Evolutionary conservation across 2,888 invertebrate species (phyloP).

Genomic region (Patella ulyssiponensis): DNA sequence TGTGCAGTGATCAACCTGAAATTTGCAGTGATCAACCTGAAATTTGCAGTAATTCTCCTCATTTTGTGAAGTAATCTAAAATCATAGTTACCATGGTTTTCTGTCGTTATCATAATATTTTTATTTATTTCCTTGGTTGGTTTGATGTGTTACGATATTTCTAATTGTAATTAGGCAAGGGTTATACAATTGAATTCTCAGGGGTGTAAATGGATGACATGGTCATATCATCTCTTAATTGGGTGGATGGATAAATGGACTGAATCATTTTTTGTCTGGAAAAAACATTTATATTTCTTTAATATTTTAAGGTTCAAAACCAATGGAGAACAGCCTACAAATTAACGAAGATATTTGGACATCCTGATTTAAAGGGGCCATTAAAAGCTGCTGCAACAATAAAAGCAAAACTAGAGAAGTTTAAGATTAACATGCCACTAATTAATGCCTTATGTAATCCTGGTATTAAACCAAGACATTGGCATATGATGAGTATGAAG

Average conservation of each 20-base stretch:
- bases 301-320: constrained; percentile 60
- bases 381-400: constrained; percentile 68
- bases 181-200: too few species aligned
- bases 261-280: neutral
- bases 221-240: too few species aligned
- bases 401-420: constrained; percentile 70
- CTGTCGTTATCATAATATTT: too few species aligned
- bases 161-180: too few species aligned
- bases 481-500: constrained; percentile 70
- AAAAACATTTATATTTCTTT: neutral
- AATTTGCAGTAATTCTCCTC: too few species aligned
- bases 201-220: neutral
- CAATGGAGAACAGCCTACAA: constrained; percentile 72
- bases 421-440: constrained; percentile 71
- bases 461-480: constrained; percentile 70
- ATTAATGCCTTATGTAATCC: constrained; percentile 70
- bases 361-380: constrained; percentile 68
- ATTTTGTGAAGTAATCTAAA: too few species aligned
- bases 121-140: too few species aligned
- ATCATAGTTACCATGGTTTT: too few species aligned
- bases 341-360: constrained; percentile 68
- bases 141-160: too few species aligned
- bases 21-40: too few species aligned
- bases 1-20: too few species aligned
- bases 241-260: too few species aligned